Percentiles rank a stretch among this genome's conserved stretches.
Evolutionary conservation across 1,140 invertebrate species (phyloP).

Genomic region (Drosophila parvula): DNA sequence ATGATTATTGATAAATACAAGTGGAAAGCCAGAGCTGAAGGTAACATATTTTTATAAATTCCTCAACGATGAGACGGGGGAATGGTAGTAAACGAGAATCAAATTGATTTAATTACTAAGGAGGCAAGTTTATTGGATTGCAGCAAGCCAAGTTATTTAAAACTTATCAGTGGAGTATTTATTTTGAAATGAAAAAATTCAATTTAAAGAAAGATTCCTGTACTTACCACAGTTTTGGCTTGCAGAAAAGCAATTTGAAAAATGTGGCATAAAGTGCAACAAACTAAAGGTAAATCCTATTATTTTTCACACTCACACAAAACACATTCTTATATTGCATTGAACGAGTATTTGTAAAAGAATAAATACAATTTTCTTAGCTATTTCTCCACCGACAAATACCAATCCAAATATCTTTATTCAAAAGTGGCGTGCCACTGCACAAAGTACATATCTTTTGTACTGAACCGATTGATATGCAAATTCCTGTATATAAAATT

Average conservation of each 20-base stretch:
- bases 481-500: constrained; percentile 18
- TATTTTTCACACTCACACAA: background rate
- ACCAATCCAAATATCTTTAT: constrained; percentile 14
- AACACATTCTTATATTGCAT: too few relatives aligned
- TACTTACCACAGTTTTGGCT: background rate
- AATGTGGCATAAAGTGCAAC: background rate
- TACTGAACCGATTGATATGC: constrained; percentile 27
- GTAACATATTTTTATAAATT: constrained; percentile 19
- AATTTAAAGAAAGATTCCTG: too few relatives aligned
- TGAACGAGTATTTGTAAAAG: background rate
- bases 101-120: constrained; percentile 4
- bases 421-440: background rate
- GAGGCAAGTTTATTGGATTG: too few relatives aligned
- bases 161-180: background rate
- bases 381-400: background rate
- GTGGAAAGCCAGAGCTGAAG: constrained; percentile 5
- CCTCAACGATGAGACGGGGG: background rate
- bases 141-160: background rate
- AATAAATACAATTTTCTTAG: constrained; percentile 5
- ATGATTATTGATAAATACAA: constrained; percentile 44
- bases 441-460: background rate
- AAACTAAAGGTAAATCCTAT: background rate
- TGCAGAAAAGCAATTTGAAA: background rate
- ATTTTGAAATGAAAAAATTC: background rate
- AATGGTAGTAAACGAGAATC: background rate